Base-by-base conservation (phyloP, 2,888 invertebrate species). In the Dryadula phaetusa region DNA sequence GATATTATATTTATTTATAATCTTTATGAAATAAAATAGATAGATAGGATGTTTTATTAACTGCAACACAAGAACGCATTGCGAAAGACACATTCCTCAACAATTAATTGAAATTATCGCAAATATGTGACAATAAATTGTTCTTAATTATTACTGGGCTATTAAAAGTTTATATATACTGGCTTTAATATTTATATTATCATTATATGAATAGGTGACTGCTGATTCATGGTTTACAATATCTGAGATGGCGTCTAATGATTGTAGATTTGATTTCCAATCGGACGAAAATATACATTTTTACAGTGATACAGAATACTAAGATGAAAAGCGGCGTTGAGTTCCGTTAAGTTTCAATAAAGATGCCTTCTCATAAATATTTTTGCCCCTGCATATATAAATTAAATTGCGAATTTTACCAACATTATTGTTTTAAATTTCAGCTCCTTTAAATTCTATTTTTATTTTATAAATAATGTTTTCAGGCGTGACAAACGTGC, bases 391-490 rank as follows among this genome's bases (percentile, higher is more conserved):
- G n/a, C n/a, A n/a, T n/a, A n/a, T n/a, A n/a, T n/a, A n/a, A n/a
- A n/a, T n/a, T n/a, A n/a, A n/a, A n/a, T n/a, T n/a, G n/a, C n/a
- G n/a, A n/a, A n/a, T n/a, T n/a, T n/a, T n/a, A n/a, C n/a, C n/a
- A n/a, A n/a, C n/a, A n/a, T n/a, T n/a, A n/a, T 28, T 28, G 3
- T 28, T 28, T 28, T 28, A 28, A 28, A 28, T 4, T 28, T 7
- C 32, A 34, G 32, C 5, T 34, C 49, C 16, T 49, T n/a, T 8
- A 5, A 3, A 16, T 34, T n/a, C n/a, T n/a, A n/a, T n/a, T n/a
- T n/a, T n/a, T n/a, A n/a, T n/a, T n/a, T n/a, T n/a, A n/a, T 22
- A 49, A 18, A 12, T 22, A 62, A 62, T 7, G 8, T 18, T 75
- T 67, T 47, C 46, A 60, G 69, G 56, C 64, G 16, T 47, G 2